These are phyloP conservation scores for Beris chalybata DNA, from an alignment of 2,888 invertebrate species.

Conservation along the genomic window DNA sequence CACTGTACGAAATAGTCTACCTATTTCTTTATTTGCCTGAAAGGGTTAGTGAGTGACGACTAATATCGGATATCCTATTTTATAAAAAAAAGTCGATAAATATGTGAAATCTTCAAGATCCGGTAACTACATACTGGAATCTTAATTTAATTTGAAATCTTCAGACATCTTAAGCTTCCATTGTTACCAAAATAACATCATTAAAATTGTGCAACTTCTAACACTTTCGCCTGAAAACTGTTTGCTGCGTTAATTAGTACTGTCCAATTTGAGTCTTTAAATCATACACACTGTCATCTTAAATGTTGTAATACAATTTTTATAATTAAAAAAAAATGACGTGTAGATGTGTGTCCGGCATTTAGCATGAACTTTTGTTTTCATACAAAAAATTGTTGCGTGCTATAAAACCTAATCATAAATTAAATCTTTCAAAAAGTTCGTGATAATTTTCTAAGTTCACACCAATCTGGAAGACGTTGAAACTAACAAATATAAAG, in stretches of 20 bases:
- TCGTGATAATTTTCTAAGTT: slow-evolving; percentile 2
- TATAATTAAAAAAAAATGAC: background rate
- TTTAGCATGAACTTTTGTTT: background rate
- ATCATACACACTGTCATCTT: slow-evolving; percentile 2
- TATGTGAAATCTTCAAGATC: too few species aligned
- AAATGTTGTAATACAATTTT: slow-evolving; percentile 11
- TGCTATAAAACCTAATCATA: slow-evolving; percentile 15
- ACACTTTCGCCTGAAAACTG: slow-evolving; percentile 14
- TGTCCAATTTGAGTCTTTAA: slow-evolving; percentile 3
- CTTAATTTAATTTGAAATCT: too few species aligned
- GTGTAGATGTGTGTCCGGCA: background rate
- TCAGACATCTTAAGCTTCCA: too few species aligned
- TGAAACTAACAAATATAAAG: too few species aligned
- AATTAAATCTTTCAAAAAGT: slow-evolving; percentile 17
- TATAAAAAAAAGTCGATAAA: too few species aligned
- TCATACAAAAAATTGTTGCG: background rate
- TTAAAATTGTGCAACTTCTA: slow-evolving; percentile 9
- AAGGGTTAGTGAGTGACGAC: too few species aligned
- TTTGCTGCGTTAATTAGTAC: slow-evolving; percentile 15
- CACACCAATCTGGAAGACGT: background rate
- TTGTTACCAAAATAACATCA: too few species aligned
- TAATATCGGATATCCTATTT: too few species aligned
- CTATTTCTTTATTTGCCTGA: too few species aligned
- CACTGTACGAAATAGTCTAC: too few species aligned
- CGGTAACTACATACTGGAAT: too few species aligned